A percentile compares a stretch with the other conserved stretches of the same genome.
Conservation (phyloP, 35 echinoderm and acorn worm genomes). For the Patiria miniata region DNA sequence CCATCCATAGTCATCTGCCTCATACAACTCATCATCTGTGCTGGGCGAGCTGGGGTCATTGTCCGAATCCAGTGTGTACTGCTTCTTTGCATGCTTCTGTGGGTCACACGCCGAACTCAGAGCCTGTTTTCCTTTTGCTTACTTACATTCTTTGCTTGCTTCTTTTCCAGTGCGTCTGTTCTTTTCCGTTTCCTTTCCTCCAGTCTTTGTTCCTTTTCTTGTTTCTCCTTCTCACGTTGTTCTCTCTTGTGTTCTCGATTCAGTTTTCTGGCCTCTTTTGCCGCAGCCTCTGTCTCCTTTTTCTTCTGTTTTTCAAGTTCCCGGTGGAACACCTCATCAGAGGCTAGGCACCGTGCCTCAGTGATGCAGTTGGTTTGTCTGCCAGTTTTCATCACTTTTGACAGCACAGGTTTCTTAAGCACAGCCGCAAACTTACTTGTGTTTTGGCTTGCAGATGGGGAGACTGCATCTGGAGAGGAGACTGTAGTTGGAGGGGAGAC, state of each 20-base stretch:
- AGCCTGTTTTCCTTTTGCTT: constrained; percentile 6
- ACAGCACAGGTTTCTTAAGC: constrained; percentile 32
- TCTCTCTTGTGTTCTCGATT: constrained; percentile 24
- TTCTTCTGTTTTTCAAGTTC: neutral
- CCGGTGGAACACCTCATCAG: constrained; percentile 36
- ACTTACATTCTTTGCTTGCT: neutral
- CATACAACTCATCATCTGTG: neutral
- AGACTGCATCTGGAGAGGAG: neutral
- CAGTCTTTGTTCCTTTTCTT: neutral
- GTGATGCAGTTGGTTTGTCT: constrained; percentile 24
- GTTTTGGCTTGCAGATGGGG: too few relatives aligned
- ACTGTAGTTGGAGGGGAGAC: neutral
- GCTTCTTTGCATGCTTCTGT: neutral
- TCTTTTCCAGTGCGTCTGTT: neutral
- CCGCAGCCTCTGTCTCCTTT: neutral
- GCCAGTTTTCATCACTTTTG: neutral
- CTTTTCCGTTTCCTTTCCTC: constrained; percentile 11
- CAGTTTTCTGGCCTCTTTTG: constrained; percentile 32
- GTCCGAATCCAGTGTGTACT: neutral
- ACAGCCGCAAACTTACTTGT: neutral
- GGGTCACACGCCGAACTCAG: neutral
- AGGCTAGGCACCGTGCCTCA: constrained; percentile 31
- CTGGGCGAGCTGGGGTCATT: neutral
- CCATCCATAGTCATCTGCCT: too few relatives aligned
- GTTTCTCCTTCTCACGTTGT: constrained; percentile 25